Evolutionary conservation across 1,140 invertebrate genomes (phyloP).

Genomic region (Dryas iulia): DNA sequence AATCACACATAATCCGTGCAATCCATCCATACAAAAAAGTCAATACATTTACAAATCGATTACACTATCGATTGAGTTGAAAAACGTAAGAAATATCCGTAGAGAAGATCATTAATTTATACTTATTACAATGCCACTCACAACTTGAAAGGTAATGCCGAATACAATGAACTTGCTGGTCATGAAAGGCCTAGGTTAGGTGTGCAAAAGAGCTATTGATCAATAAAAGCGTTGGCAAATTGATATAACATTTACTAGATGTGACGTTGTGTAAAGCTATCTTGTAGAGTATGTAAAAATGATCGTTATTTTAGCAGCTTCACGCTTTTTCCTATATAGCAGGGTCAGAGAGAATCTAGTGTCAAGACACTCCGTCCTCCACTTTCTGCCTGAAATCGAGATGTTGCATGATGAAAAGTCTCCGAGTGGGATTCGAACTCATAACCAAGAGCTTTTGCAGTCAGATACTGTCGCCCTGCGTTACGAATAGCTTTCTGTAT

Average conservation of each 20-base stretch:
- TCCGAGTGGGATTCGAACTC: too few relatives aligned
- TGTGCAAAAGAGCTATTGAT: conserved; percentile 5
- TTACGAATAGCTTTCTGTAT: too few relatives aligned
- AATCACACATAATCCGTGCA: neutral
- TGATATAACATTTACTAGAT: conserved; percentile 5
- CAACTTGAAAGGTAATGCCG: conserved; percentile 4
- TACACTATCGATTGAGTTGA: neutral
- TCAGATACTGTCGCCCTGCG: too few relatives aligned
- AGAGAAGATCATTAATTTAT: conserved; percentile 1
- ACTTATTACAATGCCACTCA: conserved; percentile 3
- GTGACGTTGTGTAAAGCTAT: neutral
- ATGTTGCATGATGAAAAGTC: too few relatives aligned
- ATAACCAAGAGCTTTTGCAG: too few relatives aligned
- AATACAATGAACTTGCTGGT: conserved; percentile 7
- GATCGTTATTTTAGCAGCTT: neutral
- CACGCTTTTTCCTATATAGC: too few relatives aligned
- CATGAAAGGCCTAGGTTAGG: conserved; percentile 9
- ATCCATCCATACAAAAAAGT: neutral
- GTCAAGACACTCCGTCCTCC: too few relatives aligned
- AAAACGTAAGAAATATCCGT: neutral
- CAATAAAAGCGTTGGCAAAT: conserved; percentile 7
- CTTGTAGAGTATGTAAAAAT: neutral
- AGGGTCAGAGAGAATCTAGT: too few relatives aligned
- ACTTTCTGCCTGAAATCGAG: too few relatives aligned
- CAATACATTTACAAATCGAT: neutral